Percentiles rank a stretch among this genome's conserved stretches.
Conservation (phyloP, 2,797 vertebrate species). For the Catostomus latipinnis region DNA sequence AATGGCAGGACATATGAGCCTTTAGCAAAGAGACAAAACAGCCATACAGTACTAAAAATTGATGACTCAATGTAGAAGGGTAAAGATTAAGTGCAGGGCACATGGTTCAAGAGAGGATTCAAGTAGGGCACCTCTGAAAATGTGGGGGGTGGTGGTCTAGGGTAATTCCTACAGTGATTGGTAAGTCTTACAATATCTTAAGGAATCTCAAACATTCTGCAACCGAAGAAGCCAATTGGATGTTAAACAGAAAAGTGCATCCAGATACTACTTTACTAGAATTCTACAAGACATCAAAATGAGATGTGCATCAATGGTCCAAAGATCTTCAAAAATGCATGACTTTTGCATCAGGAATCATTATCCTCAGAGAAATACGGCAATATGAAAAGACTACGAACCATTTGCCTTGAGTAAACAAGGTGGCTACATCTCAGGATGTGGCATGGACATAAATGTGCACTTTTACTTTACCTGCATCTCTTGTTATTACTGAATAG, state of each 20-base stretch:
- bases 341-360: not conserved
- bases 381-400: conserved; percentile 2
- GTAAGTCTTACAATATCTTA: not conserved
- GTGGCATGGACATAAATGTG: not conserved
- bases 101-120: too few species aligned
- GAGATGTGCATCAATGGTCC: not conserved
- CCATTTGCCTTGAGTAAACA: not conserved
- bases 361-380: not conserved
- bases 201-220: not conserved
- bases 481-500: not conserved
- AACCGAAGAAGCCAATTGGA: not conserved
- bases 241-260: not conserved
- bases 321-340: conserved; percentile 1
- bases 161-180: too few species aligned
- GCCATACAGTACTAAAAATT: too few species aligned
- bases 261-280: not conserved
- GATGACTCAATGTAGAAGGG: too few species aligned
- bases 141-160: too few species aligned
- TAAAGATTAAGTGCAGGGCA: too few species aligned
- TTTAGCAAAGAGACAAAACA: too few species aligned
- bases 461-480: not conserved
- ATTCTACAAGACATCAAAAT: conserved; percentile 18
- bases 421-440: not conserved
- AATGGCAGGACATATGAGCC: not conserved
- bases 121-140: too few species aligned